These are phyloP conservation scores for Chiloscyllium plagiosum DNA, from an alignment of 2,113 vertebrate species.

Conservation along the genomic window DNA sequence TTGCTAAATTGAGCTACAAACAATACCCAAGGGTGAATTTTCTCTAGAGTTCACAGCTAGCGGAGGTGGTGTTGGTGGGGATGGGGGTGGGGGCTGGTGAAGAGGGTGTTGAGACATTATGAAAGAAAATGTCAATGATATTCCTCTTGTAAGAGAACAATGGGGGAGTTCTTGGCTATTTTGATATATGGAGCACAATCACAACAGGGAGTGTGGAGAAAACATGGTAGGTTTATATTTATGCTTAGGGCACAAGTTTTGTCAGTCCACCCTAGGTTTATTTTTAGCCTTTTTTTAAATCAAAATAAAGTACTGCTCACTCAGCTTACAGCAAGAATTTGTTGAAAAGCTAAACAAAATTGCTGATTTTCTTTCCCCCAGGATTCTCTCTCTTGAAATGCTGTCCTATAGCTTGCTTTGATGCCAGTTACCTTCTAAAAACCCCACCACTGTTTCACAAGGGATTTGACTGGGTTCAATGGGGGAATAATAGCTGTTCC, in stretches of 20 bases:
- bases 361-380: not conserved
- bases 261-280: not conserved
- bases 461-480: not conserved
- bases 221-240: not conserved
- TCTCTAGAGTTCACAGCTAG: not conserved
- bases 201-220: not conserved
- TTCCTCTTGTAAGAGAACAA: not conserved
- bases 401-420: not conserved
- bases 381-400: not conserved
- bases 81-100: not conserved
- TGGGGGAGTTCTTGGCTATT: not conserved
- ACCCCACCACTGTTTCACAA: not conserved
- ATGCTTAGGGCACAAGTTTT: not conserved
- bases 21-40: constrained; percentile 54
- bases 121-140: not conserved
- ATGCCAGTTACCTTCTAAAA: not conserved
- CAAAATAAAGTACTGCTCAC: not conserved
- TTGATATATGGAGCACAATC: constrained; percentile 7
- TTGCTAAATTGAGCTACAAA: constrained; percentile 66
- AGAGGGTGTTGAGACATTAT: constrained; percentile 1
- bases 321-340: not conserved
- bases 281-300: not conserved
- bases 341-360: not conserved
- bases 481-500: not conserved
- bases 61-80: not conserved